These are phyloP conservation scores for Prionace glauca DNA, from an alignment of 2,797 vertebrate genomes.

Conservation along the genomic window DNA sequence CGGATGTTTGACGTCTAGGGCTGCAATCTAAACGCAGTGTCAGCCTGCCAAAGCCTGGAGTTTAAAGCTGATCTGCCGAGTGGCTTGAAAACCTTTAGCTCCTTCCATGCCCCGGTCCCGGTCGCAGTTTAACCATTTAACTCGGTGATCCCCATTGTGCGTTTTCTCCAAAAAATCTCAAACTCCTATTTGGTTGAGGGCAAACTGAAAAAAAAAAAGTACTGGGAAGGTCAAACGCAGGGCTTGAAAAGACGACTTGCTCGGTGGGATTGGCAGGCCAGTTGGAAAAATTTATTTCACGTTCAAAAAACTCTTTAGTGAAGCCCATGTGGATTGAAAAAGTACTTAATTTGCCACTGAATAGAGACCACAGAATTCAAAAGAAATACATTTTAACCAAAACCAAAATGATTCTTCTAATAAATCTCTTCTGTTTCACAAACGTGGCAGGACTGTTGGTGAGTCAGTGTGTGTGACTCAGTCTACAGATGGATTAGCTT, in stretches of 20 bases:
- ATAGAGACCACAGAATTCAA: conserved; percentile 31
- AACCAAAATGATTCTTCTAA: neutral
- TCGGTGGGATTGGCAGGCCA: neutral
- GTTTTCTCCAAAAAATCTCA: neutral
- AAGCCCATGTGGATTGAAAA: conserved; percentile 21
- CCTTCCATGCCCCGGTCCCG: neutral
- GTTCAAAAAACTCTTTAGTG: conserved; percentile 20
- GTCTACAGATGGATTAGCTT: neutral
- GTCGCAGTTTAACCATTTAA: neutral
- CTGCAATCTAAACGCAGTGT: neutral
- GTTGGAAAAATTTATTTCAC: conserved; percentile 32
- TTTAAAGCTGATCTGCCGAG: neutral
- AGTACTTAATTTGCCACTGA: conserved; percentile 29
- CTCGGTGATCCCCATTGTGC: neutral
- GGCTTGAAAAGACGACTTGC: neutral
- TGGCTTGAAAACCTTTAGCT: neutral
- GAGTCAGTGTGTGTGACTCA: conserved; percentile 16
- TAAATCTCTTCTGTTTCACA: conserved; percentile 25
- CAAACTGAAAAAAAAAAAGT: neutral
- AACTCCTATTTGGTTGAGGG: neutral
- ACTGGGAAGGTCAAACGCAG: neutral
- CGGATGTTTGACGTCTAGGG: neutral
- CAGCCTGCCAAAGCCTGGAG: neutral
- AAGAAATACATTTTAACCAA: conserved; percentile 31
- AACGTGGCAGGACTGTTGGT: neutral